Base-by-base conservation (phyloP, 37 sponge, comb jelly and placozoan species). In the Corticium candelabrum region DNA sequence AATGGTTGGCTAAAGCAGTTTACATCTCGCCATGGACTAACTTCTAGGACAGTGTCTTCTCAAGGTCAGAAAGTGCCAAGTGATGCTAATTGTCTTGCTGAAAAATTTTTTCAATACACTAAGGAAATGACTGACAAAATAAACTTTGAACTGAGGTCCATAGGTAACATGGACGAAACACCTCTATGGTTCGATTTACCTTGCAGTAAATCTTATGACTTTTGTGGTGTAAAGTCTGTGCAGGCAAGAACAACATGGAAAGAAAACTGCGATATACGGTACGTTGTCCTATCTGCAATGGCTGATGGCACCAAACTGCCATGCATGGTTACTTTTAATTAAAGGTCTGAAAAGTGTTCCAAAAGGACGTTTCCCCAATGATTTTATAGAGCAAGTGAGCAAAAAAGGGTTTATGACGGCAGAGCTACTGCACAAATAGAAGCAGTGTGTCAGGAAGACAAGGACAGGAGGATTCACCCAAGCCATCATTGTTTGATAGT, bases 261-360 rank as follows among this genome's bases (percentile, higher is more conserved):
- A 50, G 62, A 50, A 21, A 71, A 71, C n/a, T 50, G 62, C 62
- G 62, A 11, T 50, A 50, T 21, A 50, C 62, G 11, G n/a, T n/a
- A n/a, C n/a, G 62, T 50, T 21, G 62, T 50, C 15, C 62, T 50
- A 11, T 11, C 62, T 50, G 62, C 62, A 21, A 27, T 50, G 11
- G 62, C 62, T 50, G 62, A 50, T 50, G 62, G 62, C 21, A 50
- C 15, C 62, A 50, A 50, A 50, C 62, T 50, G 11, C 62, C 62
- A 27, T 21, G 15, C 62, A 50, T 50, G 62, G 21, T 50, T 21
- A 50, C 21, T 21, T 50, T 50, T 21, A n/a, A n/a, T n/a, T n/a
- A 50, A 50, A 21, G 62, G 62, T 27, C 62, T 50, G 21, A 50
- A 50, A 50, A 50, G 62, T 27, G 21, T 50, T 50, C 62, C 62